These are phyloP conservation scores for Thymelicus lineola DNA, from an alignment of 2,888 invertebrate genomes.

Conservation along the genomic window DNA sequence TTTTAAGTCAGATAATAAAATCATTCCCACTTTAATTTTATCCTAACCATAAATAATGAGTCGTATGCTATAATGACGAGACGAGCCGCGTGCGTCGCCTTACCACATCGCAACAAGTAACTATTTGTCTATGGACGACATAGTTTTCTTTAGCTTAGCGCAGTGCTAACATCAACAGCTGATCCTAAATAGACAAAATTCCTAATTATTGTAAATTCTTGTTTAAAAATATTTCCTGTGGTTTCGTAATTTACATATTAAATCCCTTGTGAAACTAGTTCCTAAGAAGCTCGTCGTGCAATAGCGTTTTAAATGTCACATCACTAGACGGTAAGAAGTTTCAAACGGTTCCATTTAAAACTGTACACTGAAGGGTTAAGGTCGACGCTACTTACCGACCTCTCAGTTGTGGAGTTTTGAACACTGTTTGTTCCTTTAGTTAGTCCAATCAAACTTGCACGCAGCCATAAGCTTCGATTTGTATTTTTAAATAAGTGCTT, in stretches of 20 bases:
- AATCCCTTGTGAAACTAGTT: conserved; percentile 26
- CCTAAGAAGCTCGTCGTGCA: conserved; percentile 29
- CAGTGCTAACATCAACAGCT: neutral
- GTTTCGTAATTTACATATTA: conserved; percentile 8
- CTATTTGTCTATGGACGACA: conserved; percentile 2
- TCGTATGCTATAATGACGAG: neutral
- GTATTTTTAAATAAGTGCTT: conserved; percentile 8
- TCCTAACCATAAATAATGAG: neutral
- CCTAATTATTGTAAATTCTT: neutral
- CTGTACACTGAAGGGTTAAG: neutral
- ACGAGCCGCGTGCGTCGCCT: neutral
- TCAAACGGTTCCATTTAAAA: conserved; percentile 11
- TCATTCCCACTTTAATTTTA: too few relatives aligned
- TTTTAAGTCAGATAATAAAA: too few relatives aligned
- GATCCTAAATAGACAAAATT: neutral
- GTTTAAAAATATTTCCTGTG: conserved; percentile 8
- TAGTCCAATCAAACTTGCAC: conserved; percentile 1
- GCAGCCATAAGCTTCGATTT: conserved; percentile 12
- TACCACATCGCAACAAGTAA: conserved; percentile 1
- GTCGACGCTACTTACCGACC: neutral
- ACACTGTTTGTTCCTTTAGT: conserved; percentile 13
- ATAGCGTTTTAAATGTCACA: conserved; percentile 15
- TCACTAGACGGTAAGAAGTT: conserved; percentile 10
- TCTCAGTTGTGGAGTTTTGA: conserved; percentile 14
- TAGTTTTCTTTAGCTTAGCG: neutral